These are phyloP conservation scores for Scomber japonicus DNA, from an alignment of 2,113 vertebrate genomes.

Conservation along the genomic window DNA sequence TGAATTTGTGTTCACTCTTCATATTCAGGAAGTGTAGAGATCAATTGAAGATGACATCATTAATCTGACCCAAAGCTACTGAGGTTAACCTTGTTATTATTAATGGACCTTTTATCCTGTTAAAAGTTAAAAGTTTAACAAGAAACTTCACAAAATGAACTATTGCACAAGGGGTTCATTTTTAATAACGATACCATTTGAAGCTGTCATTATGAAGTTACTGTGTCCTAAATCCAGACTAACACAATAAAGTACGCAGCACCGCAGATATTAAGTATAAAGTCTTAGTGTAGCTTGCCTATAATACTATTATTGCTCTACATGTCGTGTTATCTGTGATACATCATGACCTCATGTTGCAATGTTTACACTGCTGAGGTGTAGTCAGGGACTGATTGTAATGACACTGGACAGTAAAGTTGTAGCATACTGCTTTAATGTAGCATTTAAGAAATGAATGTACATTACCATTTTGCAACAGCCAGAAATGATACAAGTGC, in stretches of 20 bases:
- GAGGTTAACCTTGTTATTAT: neutral
- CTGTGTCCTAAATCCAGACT: too few relatives aligned
- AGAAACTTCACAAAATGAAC: too few relatives aligned
- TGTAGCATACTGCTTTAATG: neutral
- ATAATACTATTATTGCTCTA: neutral
- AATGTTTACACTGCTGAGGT: too few relatives aligned
- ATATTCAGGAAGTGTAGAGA: slow-evolving; percentile 15
- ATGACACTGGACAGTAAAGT: neutral
- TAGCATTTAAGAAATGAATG: slow-evolving; percentile 4
- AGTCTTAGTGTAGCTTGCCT: neutral
- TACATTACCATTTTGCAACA: neutral
- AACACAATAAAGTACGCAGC: too few relatives aligned
- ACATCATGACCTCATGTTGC: neutral
- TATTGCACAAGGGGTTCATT: too few relatives aligned
- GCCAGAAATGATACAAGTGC: neutral
- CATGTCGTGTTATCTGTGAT: neutral
- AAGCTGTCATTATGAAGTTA: too few relatives aligned
- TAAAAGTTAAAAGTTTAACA: neutral
- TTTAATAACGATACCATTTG: too few relatives aligned
- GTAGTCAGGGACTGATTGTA: neutral
- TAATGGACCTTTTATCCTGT: neutral
- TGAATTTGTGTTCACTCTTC: neutral
- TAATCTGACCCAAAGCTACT: slow-evolving; percentile 1
- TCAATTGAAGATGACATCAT: slow-evolving; percentile 22
- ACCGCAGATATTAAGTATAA: too few relatives aligned